Percentiles rank a stretch among this genome's conserved stretches.
These are phyloP conservation scores for Callospermophilus lateralis DNA, from an alignment of 2,113 vertebrate species.

Conservation along the genomic window DNA sequence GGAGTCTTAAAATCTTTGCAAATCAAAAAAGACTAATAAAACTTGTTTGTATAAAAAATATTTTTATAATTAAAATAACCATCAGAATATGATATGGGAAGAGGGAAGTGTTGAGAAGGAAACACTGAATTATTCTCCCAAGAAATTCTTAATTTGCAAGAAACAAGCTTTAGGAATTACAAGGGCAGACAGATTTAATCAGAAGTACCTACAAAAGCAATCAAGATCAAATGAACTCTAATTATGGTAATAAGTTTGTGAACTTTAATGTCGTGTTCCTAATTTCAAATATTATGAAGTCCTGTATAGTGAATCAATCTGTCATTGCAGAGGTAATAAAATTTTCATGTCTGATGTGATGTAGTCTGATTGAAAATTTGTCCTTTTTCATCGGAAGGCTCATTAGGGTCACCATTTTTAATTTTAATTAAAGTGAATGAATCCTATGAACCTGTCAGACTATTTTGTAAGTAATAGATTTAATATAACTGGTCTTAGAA, in stretches of 20 bases:
- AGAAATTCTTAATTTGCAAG: slow-evolving; percentile 74
- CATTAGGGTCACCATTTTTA: slow-evolving; percentile 56
- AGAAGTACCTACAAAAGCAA: slow-evolving; percentile 80
- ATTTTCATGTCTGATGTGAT: slow-evolving; percentile 65
- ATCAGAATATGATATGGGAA: not conserved
- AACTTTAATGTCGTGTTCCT: slow-evolving; percentile 82
- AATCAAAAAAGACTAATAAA: not conserved
- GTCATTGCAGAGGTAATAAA: slow-evolving; percentile 80
- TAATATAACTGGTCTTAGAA: not conserved
- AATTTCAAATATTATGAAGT: slow-evolving; percentile 82
- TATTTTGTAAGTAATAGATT: slow-evolving; percentile 41
- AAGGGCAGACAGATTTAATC: slow-evolving; percentile 83
- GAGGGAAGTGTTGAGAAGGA: not conserved
- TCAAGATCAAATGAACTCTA: slow-evolving; percentile 86
- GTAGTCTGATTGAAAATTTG: slow-evolving; percentile 59
- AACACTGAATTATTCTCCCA: slow-evolving; percentile 61
- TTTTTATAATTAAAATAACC: not conserved
- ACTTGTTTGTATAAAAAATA: not conserved
- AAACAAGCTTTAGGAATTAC: slow-evolving; percentile 74
- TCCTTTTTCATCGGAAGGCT: slow-evolving; percentile 70
- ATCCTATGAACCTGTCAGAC: not conserved
- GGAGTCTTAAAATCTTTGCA: not conserved
- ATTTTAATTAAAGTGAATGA: slow-evolving; percentile 68
- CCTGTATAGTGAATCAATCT: slow-evolving; percentile 76
- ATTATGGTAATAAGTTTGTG: slow-evolving; percentile 85